Percentiles rank a stretch among this genome's conserved stretches.
Conservation (phyloP, 2,113 vertebrate genomes). For the Boleophthalmus pectinirostris region DNA sequence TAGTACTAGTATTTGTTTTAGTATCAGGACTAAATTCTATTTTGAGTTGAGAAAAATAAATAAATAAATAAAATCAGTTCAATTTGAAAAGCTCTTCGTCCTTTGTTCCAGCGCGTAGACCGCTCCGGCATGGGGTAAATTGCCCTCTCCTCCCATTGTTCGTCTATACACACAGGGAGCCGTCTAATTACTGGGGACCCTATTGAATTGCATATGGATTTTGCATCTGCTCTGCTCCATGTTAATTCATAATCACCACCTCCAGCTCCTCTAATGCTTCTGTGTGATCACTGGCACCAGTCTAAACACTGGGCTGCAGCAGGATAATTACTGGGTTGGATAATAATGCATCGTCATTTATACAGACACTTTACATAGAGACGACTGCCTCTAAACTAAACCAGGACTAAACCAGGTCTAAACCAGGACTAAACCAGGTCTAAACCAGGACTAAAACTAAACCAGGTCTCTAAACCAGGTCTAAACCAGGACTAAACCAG, state of each 20-base stretch:
- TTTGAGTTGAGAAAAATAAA: too few relatives aligned
- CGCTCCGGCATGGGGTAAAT: background rate
- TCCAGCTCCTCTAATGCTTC: background rate
- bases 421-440: background rate
- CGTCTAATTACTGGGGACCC: background rate
- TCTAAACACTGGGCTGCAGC: background rate
- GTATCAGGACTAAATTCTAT: too few relatives aligned
- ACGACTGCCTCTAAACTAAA: background rate
- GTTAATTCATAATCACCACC: constrained; percentile 6
- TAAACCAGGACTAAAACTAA: background rate
- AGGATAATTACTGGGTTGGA: background rate
- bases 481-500: too few relatives aligned
- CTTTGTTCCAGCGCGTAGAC: too few relatives aligned
- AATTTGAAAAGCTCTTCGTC: too few relatives aligned
- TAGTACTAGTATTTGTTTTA: too few relatives aligned
- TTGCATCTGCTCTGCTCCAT: background rate
- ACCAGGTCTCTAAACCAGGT: too few relatives aligned
- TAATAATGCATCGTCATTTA: background rate
- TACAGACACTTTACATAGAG: background rate
- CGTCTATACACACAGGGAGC: background rate
- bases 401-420: background rate
- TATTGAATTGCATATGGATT: constrained; percentile 3
- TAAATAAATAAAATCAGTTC: too few relatives aligned
- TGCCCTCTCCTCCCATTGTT: background rate
- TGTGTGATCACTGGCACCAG: background rate